Conservation (phyloP, 2,797 vertebrate genomes). For the Coluber constrictor region DNA sequence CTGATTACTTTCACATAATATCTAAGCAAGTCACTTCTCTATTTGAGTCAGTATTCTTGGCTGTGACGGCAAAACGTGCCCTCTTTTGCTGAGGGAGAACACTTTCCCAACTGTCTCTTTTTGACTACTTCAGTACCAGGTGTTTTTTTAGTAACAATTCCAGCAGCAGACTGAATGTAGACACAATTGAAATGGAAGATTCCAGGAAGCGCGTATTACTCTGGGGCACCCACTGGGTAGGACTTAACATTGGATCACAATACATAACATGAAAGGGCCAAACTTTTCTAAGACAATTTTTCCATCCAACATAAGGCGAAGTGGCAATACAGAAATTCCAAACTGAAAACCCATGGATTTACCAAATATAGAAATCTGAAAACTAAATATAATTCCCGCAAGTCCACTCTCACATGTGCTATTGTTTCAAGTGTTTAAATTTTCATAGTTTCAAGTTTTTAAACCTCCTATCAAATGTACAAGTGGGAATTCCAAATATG, state of each 20-base stretch:
- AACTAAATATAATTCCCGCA: neutral
- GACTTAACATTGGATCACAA: slow-evolving; percentile 36
- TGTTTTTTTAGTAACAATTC: slow-evolving; percentile 94
- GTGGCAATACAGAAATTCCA: neutral
- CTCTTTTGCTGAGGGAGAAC: slow-evolving; percentile 94
- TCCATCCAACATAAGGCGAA: neutral
- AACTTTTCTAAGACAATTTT: neutral
- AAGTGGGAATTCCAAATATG: neutral
- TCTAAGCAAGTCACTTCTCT: slow-evolving; percentile 71
- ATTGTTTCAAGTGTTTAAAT: neutral
- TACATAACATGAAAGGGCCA: neutral
- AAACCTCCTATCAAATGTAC: neutral
- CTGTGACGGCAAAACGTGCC: slow-evolving; percentile 84
- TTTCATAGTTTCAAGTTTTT: neutral
- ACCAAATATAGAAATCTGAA: neutral
- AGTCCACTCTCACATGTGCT: neutral
- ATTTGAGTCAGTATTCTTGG: slow-evolving; percentile 77
- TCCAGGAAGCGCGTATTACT: slow-evolving; percentile 72
- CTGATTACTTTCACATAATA: slow-evolving; percentile 78
- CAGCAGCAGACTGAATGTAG: neutral
- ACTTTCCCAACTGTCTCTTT: slow-evolving; percentile 97
- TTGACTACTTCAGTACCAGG: slow-evolving; percentile 91
- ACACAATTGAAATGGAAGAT: slow-evolving; percentile 49
- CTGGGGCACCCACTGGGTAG: slow-evolving; percentile 47
- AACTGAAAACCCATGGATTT: neutral